phyloP scores from a whole-genome alignment of 2,113 vertebrate species.

The Argyrosomus japonicus region DNA sequence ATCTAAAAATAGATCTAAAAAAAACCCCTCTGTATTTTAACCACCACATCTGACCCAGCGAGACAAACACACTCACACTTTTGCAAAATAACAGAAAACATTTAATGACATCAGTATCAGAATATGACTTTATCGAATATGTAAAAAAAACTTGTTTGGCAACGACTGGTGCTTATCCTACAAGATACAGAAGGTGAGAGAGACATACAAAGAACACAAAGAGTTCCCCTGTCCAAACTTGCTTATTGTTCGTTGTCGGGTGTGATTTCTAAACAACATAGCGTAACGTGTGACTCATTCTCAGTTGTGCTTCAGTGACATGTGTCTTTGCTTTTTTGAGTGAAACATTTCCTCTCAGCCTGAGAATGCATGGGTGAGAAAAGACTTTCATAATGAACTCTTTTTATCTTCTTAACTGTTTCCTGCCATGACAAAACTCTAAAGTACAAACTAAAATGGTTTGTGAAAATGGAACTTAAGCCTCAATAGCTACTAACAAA shows the following conservation, averaged over 20 bases:
- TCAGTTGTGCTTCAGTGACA: constrained; percentile 39
- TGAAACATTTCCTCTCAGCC: neutral
- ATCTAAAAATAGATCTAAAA: no score
- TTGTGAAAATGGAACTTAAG: neutral
- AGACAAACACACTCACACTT: neutral
- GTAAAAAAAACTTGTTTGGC: no score
- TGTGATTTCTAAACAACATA: neutral
- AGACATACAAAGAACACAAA: neutral
- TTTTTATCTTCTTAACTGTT: constrained; percentile 22
- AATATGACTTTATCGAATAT: neutral
- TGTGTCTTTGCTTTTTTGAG: constrained; percentile 33
- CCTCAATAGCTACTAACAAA: neutral
- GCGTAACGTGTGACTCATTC: no score
- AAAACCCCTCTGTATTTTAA: no score
- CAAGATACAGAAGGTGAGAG: neutral
- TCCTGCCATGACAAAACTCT: constrained; percentile 7
- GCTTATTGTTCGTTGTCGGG: neutral
- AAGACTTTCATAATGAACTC: neutral
- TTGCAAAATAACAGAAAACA: neutral
- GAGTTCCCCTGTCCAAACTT: neutral
- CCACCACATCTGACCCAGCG: neutral
- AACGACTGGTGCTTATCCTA: no score
- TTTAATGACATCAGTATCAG: neutral
- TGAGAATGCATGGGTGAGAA: neutral
- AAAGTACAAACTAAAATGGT: no score